These are phyloP conservation scores for Chrysopilus asiliformis DNA, from an alignment of 2,888 invertebrate genomes.

Conservation along the genomic window DNA sequence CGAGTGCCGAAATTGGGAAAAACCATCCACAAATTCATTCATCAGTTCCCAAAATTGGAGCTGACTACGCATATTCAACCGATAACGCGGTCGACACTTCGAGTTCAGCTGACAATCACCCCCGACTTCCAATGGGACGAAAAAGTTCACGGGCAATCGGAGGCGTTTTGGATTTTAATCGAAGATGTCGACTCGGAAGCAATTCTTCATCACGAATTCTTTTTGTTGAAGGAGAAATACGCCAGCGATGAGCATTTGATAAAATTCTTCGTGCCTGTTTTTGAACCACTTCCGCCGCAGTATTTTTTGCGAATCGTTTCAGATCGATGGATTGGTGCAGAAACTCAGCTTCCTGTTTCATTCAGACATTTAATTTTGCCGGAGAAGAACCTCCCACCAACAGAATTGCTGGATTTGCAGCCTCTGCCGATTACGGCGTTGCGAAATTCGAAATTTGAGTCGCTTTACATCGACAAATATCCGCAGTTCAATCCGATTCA, in stretches of 20 bases:
- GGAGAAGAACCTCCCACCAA: constrained; percentile 96
- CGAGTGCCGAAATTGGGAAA: constrained; percentile 47
- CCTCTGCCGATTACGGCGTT: constrained; percentile 90
- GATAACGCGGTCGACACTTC: constrained; percentile 81
- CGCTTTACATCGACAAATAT: constrained; percentile 71
- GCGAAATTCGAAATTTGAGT: constrained; percentile 73
- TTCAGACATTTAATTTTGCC: constrained; percentile 95
- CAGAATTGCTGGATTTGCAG: constrained; percentile 91
- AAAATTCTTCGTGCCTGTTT: constrained; percentile 97
- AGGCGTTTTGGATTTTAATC: constrained; percentile 79
- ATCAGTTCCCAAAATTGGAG: constrained; percentile 94
- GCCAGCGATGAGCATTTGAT: constrained; percentile 87
- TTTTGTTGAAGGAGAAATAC: constrained; percentile 89
- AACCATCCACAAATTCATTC: constrained; percentile 74
- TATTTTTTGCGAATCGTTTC: constrained; percentile 88
- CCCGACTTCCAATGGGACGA: constrained; percentile 99
- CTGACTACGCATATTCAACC: constrained; percentile 96
- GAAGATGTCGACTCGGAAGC: constrained; percentile 81
- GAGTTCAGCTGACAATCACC: constrained; percentile 92
- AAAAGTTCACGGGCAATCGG: constrained; percentile 67
- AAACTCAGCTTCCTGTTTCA: constrained; percentile 91
- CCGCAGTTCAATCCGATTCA: constrained; percentile 97
- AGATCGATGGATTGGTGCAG: constrained; percentile 87
- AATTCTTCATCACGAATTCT: constrained; percentile 90
- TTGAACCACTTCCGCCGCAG: constrained; percentile 96